Evolutionary conservation across 2,888 invertebrate species (phyloP), one percentile per base, ranked within the genome.

Genomic region (Drosophila differens): DNA sequence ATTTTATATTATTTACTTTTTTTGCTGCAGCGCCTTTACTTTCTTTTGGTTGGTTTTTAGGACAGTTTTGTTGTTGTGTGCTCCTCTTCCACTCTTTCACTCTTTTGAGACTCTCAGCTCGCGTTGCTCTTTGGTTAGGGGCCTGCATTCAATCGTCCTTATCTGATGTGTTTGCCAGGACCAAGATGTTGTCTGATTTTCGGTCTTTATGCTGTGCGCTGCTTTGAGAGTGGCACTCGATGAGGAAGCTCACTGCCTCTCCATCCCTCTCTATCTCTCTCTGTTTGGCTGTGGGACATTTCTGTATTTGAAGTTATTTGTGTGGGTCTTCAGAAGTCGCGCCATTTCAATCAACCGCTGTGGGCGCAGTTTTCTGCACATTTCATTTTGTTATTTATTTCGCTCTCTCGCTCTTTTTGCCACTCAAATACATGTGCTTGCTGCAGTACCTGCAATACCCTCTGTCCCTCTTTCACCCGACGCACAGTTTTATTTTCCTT

Each of bases 111-210:
- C 53, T 33, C 49, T 12, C 9, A 28, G 7, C 25, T 41, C 35
- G 28, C 49, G 25, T 25, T 62, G 65, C 47, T 51, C 37, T 37
- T 25, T 44, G 39, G 67, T n/a, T 44, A 51, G 60, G 60, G 64
- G 61, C 54, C 59, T 83, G 85, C 76, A 91, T 91, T 91, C 89
- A 91, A 91, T 89, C 88, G 81, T 70, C 69, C 79, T 79, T 85
- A 85, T 85, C 91, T 89, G 85, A 85, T 85, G 80, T 78, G 79
- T 78, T 68, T 65, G 78, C 73, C 81, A 75, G 76, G 66, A 73
- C 81, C 70, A 87, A 91, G 90, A 85, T 91, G 91, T 85, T 85
- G 91, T 84, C 88, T 85, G 85, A 85, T 89, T 89, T 87, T 85
- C 35, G 90, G 88, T 87, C 85, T 91, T 83, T 89, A 90, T 85